These are phyloP conservation scores for Menura novaehollandiae DNA, from an alignment of 2,113 vertebrate genomes.

Conservation along the genomic window DNA sequence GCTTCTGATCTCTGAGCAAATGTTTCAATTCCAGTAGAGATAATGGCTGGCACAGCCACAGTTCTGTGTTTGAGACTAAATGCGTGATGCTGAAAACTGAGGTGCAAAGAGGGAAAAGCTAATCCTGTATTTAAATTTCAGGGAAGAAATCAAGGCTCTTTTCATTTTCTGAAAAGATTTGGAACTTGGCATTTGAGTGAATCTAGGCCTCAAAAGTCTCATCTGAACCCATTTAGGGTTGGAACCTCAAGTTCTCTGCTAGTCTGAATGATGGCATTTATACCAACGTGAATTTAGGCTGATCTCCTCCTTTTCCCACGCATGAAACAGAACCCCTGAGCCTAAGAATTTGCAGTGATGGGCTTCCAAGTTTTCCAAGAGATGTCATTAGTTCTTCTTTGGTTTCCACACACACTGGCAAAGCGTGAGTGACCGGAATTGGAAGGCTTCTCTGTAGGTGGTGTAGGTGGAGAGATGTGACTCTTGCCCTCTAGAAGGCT, in stretches of 20 bases:
- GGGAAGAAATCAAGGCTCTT: neutral
- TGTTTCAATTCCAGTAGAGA: neutral
- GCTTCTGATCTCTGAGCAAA: neutral
- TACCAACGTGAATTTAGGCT: neutral
- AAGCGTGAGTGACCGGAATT: neutral
- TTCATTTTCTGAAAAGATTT: neutral
- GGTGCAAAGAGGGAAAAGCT: neutral
- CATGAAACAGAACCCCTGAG: neutral
- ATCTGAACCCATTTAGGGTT: neutral
- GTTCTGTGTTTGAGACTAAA: neutral
- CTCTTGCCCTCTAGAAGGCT: neutral
- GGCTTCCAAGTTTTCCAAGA: neutral
- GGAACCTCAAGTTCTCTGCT: neutral
- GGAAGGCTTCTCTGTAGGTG: neutral
- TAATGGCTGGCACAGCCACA: neutral
- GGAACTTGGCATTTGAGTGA: neutral
- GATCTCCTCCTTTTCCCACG: neutral
- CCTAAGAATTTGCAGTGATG: neutral
- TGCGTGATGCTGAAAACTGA: neutral
- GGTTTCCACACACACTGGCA: neutral
- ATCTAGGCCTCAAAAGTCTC: neutral
- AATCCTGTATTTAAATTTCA: neutral
- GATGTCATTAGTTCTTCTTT: neutral
- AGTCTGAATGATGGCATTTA: neutral
- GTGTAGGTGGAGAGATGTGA: neutral